Evolutionary conservation across 2,888 invertebrate species (phyloP), one percentile per base, ranked within the genome.

Genomic region (Nomada fabriciana): DNA sequence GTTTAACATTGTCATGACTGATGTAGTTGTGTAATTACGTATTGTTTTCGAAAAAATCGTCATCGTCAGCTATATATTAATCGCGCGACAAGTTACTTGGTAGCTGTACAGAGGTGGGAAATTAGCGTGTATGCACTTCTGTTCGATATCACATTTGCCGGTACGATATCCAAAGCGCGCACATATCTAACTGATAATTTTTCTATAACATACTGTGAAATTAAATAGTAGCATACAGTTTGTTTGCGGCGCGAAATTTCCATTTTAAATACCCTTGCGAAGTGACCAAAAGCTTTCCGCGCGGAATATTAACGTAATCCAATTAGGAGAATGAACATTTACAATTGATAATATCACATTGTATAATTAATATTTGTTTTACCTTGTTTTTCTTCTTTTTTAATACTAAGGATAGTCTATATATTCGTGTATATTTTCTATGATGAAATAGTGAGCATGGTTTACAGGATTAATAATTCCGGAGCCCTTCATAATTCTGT

Each of bases 1-100:
- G 18, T 63, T 64, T 83, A 18, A n/a, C n/a, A 59, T 23, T 13
- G 25, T 20, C 69, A 47, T 64, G 63, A 42, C 77, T 43, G 71
- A 59, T 82, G 59, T 25, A 25, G 2, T 23, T 71, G 10, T 20
- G 10, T n/a, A 15, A 57, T n/a, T 57, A 15, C 10, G 2, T 4
- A 15, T n/a, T 4, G 4, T 23, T 23, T 52, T 15, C 13, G 15
- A 4, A n/a, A 70, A 50, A n/a, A 63, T 1, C 7, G 13, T n/a
- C 9, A 11, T 20, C 13, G 7, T 57, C 15, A 2, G 23, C 23
- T 42, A 18, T 36, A 29, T 18, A 0, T 20, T 36, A 23, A 3
- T 23, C 47, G 23, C 15, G 0, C 15, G 13, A 13, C n/a, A 4
- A 5, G 5, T 47, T 18, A 61, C 10, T n/a, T 10, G 42, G 18